A percentile compares a stretch with the other conserved stretches of the same genome.
phyloP scores from a whole-genome alignment of 2,113 vertebrate species.

The Pomatostomus ruficeps region DNA sequence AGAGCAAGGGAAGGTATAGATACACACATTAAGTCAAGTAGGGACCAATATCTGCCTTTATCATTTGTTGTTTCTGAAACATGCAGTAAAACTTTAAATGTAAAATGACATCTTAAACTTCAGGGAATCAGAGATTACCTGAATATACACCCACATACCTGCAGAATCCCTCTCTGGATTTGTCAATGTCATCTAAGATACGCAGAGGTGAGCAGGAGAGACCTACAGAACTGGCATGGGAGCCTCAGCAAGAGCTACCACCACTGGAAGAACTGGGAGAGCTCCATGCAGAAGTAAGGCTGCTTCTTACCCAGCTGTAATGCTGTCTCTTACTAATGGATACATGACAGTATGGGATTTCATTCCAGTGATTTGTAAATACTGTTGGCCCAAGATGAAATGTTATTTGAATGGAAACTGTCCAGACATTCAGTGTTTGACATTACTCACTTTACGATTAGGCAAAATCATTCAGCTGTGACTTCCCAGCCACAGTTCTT shows the following conservation, averaged over 20 bases:
- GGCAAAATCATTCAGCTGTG: conserved; percentile 71
- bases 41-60: not conserved
- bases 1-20: not conserved
- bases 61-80: not conserved
- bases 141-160: not conserved
- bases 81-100: not conserved
- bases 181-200: not conserved
- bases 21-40: not conserved
- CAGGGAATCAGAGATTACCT: not conserved
- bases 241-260: not conserved
- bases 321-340: not conserved
- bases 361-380: conserved; percentile 53
- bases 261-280: not conserved
- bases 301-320: not conserved
- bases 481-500: conserved; percentile 28
- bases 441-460: conserved; percentile 64
- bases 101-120: not conserved
- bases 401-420: conserved; percentile 62
- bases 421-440: conserved; percentile 71
- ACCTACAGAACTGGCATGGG: not conserved
- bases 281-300: not conserved
- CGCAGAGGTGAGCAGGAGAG: not conserved
- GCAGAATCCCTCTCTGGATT: not conserved
- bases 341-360: conserved; percentile 23
- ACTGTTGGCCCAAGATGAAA: conserved; percentile 52